A percentile compares a stretch with the other conserved stretches of the same genome.
Evolutionary conservation across 2,797 vertebrate genomes (phyloP).

Genomic region (Myiotriccus ornatus): DNA sequence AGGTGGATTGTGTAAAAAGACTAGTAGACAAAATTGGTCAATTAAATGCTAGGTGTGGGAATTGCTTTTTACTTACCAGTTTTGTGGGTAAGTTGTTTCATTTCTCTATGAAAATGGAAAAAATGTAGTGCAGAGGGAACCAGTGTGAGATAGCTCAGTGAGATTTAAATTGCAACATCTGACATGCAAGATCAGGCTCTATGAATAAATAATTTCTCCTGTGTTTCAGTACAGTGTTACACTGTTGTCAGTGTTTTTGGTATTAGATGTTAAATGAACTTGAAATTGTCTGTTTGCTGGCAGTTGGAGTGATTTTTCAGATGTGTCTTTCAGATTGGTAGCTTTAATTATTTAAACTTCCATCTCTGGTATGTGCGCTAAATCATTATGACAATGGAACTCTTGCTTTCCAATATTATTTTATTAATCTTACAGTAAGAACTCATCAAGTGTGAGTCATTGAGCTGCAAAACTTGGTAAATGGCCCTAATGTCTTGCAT

Average conservation of each 20-base stretch:
- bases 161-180: not conserved
- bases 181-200: not conserved
- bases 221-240: not conserved
- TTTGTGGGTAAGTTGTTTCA: not conserved
- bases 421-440: not conserved
- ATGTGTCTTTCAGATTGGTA: not conserved
- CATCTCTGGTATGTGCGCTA: not conserved
- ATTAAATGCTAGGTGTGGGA: not conserved
- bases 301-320: not conserved
- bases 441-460: not conserved
- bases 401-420: not conserved
- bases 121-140: not conserved
- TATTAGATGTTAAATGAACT: not conserved
- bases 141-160: not conserved
- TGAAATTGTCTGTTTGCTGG: not conserved
- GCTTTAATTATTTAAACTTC: not conserved
- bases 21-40: not conserved
- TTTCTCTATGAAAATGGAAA: not conserved
- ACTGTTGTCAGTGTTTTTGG: not conserved
- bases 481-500: not conserved
- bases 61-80: not conserved
- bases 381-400: not conserved
- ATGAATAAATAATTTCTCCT: not conserved
- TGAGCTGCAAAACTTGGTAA: not conserved
- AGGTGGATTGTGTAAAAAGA: not conserved